phyloP scores from a whole-genome alignment of 2,888 invertebrate species.

The Ophion ventricosus region DNA sequence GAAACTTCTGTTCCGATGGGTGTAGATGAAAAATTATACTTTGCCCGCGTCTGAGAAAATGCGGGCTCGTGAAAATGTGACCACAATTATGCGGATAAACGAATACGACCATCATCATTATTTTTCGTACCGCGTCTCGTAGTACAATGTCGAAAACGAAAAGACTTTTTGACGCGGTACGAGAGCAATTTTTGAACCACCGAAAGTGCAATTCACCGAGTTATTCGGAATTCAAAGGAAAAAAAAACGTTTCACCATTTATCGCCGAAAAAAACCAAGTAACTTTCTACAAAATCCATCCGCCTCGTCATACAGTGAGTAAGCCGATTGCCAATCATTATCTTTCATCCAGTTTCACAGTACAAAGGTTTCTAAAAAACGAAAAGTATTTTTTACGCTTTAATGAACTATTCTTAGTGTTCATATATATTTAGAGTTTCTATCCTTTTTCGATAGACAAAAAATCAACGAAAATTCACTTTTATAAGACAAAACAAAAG shows the following conservation, averaged over 20 bases:
- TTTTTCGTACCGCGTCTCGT: neutral
- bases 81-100: neutral
- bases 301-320: constrained; percentile 4
- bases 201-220: neutral
- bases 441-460: neutral
- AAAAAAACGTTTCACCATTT: constrained; percentile 24
- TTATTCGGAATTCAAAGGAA: neutral
- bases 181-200: neutral
- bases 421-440: constrained; percentile 1
- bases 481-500: constrained; percentile 1
- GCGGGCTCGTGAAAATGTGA: neutral
- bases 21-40: neutral
- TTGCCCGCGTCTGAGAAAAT: neutral
- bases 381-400: constrained; percentile 34
- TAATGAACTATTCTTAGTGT: neutral
- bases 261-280: constrained; percentile 2
- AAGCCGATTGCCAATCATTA: neutral
- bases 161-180: neutral
- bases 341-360: constrained; percentile 16
- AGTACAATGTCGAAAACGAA: neutral
- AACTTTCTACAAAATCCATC: constrained; percentile 42
- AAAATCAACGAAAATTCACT: constrained; percentile 7
- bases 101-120: neutral
- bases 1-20: neutral
- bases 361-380: constrained; percentile 18